These are phyloP conservation scores for Myotis pilosus DNA, from an alignment of 2,797 vertebrate genomes.

Conservation along the genomic window DNA sequence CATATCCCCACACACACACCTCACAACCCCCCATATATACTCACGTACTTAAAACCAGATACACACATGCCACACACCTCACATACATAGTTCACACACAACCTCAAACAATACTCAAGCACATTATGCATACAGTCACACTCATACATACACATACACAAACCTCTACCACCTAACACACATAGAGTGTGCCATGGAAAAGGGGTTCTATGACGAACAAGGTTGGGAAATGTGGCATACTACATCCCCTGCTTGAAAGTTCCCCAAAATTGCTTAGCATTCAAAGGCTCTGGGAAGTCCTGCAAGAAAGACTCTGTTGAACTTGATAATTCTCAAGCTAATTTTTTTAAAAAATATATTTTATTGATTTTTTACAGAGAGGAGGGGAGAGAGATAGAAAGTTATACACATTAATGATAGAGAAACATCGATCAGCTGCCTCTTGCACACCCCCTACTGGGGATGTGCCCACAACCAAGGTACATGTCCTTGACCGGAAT, in stretches of 20 bases:
- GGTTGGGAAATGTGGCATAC: background rate
- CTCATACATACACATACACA: background rate
- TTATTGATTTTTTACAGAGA: too few relatives aligned
- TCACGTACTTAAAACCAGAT: background rate
- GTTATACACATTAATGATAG: too few relatives aligned
- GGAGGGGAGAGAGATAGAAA: too few relatives aligned
- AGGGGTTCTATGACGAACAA: background rate
- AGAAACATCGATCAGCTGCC: too few relatives aligned
- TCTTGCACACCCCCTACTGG: too few relatives aligned
- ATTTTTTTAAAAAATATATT: too few relatives aligned
- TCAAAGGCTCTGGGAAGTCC: background rate
- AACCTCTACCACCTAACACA: background rate
- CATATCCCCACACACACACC: background rate
- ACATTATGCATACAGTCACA: background rate
- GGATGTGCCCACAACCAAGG: too few relatives aligned
- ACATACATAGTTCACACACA: background rate
- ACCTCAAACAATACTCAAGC: background rate
- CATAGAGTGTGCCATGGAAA: background rate
- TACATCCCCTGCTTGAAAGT: background rate
- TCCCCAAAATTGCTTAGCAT: background rate
- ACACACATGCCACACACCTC: background rate
- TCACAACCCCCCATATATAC: background rate
- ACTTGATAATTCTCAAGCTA: background rate
- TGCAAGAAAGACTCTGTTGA: background rate
- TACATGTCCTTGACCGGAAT: too few relatives aligned